These are phyloP conservation scores for Otis tarda DNA, from an alignment of 2,113 vertebrate species.

Conservation along the genomic window DNA sequence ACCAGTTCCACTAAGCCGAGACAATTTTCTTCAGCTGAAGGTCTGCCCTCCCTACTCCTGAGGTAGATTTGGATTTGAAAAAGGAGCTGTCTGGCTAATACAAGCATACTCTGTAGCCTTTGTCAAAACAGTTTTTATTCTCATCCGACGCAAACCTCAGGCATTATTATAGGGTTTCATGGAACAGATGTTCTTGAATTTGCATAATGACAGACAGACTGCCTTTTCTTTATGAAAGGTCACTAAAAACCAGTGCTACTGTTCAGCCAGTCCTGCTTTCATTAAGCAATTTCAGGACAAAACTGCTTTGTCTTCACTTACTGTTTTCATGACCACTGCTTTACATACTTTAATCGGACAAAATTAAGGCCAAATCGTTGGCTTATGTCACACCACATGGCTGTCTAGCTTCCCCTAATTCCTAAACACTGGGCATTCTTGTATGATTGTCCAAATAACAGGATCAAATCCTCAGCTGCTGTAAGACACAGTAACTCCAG, in stretches of 20 bases:
- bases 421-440: neutral
- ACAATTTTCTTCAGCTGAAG: slow-evolving; percentile 28
- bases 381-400: slow-evolving; percentile 2
- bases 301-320: slow-evolving; percentile 55
- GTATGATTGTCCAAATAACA: neutral
- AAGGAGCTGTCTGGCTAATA: slow-evolving; percentile 32
- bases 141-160: slow-evolving; percentile 7
- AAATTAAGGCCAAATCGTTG: slow-evolving; percentile 10
- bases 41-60: neutral
- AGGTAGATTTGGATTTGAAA: neutral
- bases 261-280: slow-evolving; percentile 30
- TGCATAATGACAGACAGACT: slow-evolving; percentile 54
- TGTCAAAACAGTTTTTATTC: slow-evolving; percentile 61
- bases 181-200: slow-evolving; percentile 57
- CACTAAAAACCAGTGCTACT: slow-evolving; percentile 51
- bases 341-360: slow-evolving; percentile 1
- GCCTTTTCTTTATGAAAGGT: slow-evolving; percentile 57
- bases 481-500: neutral
- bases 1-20: neutral
- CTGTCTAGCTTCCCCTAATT: slow-evolving; percentile 16
- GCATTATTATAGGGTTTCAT: slow-evolving; percentile 38
- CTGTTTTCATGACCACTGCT: slow-evolving; percentile 32
- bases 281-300: slow-evolving; percentile 55
- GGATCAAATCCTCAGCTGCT: neutral
- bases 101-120: slow-evolving; percentile 4